Percentiles rank a stretch among this genome's conserved stretches.
Conservation (phyloP, 2,888 invertebrate genomes). For the Himalopsyche anomala region DNA sequence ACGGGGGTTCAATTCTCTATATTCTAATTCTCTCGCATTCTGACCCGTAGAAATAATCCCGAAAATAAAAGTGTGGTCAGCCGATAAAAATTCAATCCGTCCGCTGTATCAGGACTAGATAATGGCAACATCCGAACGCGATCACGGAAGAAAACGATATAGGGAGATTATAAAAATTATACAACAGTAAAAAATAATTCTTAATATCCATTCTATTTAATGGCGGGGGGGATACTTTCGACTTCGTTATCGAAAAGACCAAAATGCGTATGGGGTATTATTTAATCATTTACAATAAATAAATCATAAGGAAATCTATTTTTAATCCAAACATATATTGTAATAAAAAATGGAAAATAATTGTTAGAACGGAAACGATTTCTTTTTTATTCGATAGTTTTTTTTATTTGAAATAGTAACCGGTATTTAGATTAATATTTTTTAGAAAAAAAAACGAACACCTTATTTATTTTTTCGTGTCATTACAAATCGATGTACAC, state of each 20-base stretch:
- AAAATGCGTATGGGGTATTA: slow-evolving; percentile 12
- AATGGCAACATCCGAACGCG: slow-evolving; percentile 48
- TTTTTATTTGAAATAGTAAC: too few species aligned
- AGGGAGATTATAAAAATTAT: slow-evolving; percentile 55
- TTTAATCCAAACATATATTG: background rate
- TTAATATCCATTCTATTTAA: background rate
- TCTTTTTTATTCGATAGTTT: too few species aligned
- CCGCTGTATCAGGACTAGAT: background rate
- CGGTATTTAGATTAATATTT: too few species aligned
- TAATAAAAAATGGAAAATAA: background rate
- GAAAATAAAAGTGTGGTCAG: background rate
- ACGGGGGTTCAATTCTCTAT: too few species aligned
- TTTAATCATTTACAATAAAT: background rate
- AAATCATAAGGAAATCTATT: background rate
- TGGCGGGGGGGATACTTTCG: background rate
- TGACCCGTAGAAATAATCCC: background rate
- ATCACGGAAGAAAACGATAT: slow-evolving; percentile 60
- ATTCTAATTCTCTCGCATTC: too few species aligned
- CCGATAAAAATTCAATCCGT: background rate
- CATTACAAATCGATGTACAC: too few species aligned
- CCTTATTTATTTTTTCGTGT: too few species aligned
- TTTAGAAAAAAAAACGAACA: too few species aligned
- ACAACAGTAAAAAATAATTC: slow-evolving; percentile 23
- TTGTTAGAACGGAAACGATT: background rate
- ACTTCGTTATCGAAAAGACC: background rate